Conservation (phyloP, 2,113 vertebrate genomes). For the Sminthopsis crassicaudata region DNA sequence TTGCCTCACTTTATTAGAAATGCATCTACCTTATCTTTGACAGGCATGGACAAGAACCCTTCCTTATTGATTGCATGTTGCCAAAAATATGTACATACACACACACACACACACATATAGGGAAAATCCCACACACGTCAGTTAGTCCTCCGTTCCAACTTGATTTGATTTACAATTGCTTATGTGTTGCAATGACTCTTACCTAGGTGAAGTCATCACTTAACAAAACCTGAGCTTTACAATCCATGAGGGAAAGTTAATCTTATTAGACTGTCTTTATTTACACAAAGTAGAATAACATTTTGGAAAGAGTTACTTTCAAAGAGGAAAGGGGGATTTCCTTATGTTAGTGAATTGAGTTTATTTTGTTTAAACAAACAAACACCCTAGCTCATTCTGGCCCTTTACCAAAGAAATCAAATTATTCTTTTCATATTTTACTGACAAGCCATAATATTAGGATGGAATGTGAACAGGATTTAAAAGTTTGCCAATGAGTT, state of each 20-base stretch:
- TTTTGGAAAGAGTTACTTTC: not conserved
- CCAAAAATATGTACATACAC: constrained; percentile 69
- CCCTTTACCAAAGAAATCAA: not conserved
- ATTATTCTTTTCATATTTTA: not conserved
- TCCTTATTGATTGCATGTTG: constrained; percentile 70
- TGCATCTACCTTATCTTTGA: constrained; percentile 56
- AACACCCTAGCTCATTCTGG: not conserved
- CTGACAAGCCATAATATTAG: not conserved
- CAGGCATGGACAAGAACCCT: constrained; percentile 69
- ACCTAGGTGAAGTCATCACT: constrained; percentile 76
- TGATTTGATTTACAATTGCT: constrained; percentile 73
- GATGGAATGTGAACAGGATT: not conserved
- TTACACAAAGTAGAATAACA: not conserved
- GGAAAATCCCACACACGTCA: constrained; percentile 72
- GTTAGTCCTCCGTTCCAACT: constrained; percentile 67
- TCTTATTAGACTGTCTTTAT: constrained; percentile 73
- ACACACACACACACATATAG: too few relatives aligned
- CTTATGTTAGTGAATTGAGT: not conserved
- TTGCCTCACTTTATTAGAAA: not conserved
- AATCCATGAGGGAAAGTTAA: constrained; percentile 77
- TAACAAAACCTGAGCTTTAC: constrained; percentile 74
- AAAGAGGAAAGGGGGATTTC: not conserved
- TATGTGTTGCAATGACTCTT: constrained; percentile 70
- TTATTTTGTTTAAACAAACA: not conserved
- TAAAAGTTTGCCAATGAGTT: not conserved